These are phyloP conservation scores for Sphyrna mokarran DNA, from an alignment of 2,113 vertebrate genomes.

Conservation along the genomic window DNA sequence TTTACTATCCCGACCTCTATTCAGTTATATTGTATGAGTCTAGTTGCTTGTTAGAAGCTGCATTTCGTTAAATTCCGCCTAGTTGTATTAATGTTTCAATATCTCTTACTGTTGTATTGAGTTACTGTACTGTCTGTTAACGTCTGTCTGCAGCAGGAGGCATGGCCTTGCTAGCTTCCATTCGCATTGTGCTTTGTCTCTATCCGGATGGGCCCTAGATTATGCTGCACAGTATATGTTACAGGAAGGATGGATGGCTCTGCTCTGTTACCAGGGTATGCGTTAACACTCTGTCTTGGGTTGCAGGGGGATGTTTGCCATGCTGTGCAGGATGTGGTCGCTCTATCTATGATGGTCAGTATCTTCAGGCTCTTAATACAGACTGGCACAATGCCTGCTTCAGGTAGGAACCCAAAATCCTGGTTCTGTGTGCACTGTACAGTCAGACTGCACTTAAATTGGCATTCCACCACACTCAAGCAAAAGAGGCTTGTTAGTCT, in stretches of 20 bases:
- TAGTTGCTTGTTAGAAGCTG: background rate
- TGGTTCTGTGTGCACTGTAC: background rate
- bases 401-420: conserved; percentile 60
- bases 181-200: conserved; percentile 8
- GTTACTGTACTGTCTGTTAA: background rate
- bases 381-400: conserved; percentile 92
- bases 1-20: background rate
- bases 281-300: conserved; percentile 36
- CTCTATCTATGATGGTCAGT: conserved; percentile 87
- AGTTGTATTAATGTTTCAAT: background rate
- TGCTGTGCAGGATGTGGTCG: conserved; percentile 82
- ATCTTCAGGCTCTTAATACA: conserved; percentile 80
- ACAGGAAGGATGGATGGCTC: background rate
- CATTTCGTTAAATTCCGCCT: background rate
- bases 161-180: background rate
- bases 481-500: background rate
- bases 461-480: background rate
- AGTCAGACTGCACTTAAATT: background rate
- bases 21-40: background rate
- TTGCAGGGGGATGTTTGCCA: conserved; percentile 73
- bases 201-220: background rate
- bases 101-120: background rate
- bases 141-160: background rate
- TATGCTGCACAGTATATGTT: background rate
- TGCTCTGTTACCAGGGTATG: background rate